Conservation (phyloP, 2,797 vertebrate species). For the Sebastolobus altivelis region DNA sequence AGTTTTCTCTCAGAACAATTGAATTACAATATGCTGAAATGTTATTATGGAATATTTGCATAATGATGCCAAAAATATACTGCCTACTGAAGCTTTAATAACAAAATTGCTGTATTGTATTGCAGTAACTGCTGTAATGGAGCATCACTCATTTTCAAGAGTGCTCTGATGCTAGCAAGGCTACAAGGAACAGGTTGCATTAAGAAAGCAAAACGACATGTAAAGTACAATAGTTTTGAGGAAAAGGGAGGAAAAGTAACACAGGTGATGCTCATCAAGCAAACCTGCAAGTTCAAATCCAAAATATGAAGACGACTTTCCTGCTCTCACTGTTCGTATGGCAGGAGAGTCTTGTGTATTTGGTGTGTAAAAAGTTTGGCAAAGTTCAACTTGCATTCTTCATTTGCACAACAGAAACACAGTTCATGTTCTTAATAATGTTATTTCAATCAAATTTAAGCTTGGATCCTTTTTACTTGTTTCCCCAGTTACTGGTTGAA, state of each 20-base stretch:
- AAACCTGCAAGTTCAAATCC: background rate
- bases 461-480: too few species aligned
- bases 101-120: background rate
- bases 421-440: too few species aligned
- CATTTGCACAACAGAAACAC: background rate
- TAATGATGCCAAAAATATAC: too few species aligned
- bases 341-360: background rate
- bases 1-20: too few species aligned
- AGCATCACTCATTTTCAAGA: background rate
- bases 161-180: background rate
- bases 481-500: background rate
- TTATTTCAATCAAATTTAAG: too few species aligned
- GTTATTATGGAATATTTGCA: too few species aligned
- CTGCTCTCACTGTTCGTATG: too few species aligned
- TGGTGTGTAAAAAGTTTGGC: background rate
- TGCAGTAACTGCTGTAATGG: background rate
- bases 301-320: background rate
- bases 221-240: background rate
- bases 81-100: too few species aligned
- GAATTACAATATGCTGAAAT: too few species aligned
- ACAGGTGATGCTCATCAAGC: background rate
- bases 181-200: too few species aligned
- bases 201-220: background rate
- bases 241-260: background rate
- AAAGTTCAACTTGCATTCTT: background rate